Conservation (phyloP, 2,888 invertebrate species). For the Ceratothoa steindachneri region DNA sequence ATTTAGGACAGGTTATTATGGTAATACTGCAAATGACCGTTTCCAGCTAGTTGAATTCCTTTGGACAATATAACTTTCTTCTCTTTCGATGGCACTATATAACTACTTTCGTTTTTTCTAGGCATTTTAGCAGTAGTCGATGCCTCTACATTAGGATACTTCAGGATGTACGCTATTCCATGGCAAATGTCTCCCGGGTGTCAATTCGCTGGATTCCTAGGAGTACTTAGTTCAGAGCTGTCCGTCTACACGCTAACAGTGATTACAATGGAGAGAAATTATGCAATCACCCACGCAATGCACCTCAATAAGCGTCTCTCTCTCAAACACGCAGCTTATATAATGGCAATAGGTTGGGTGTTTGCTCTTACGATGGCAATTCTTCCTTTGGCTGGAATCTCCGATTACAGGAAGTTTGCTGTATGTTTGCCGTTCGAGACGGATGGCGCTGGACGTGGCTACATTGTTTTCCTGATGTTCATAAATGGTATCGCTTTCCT, state of each 20-base stretch:
- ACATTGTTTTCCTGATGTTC: conserved; percentile 83
- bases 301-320: conserved; percentile 89
- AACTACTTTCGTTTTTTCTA: conserved; percentile 51
- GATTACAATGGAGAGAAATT: conserved; percentile 90
- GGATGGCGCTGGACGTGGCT: conserved; percentile 70
- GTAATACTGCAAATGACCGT: no score
- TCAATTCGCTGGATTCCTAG: conserved; percentile 88
- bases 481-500: conserved; percentile 91
- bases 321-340: conserved; percentile 80
- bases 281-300: conserved; percentile 96
- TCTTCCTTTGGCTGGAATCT: conserved; percentile 82
- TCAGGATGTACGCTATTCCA: conserved; percentile 90
- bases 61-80: no score
- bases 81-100: no score
- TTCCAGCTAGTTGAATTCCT: no score
- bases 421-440: conserved; percentile 95
- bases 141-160: conserved; percentile 90
- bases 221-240: conserved; percentile 86
- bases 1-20: no score
- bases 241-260: conserved; percentile 94
- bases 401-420: conserved; percentile 93
- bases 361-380: conserved; percentile 81
- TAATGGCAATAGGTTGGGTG: conserved; percentile 89
- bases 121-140: conserved; percentile 93
- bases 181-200: conserved; percentile 96